Base-by-base conservation (phyloP, 2,888 invertebrate genomes). In the Metalampra italica region DNA sequence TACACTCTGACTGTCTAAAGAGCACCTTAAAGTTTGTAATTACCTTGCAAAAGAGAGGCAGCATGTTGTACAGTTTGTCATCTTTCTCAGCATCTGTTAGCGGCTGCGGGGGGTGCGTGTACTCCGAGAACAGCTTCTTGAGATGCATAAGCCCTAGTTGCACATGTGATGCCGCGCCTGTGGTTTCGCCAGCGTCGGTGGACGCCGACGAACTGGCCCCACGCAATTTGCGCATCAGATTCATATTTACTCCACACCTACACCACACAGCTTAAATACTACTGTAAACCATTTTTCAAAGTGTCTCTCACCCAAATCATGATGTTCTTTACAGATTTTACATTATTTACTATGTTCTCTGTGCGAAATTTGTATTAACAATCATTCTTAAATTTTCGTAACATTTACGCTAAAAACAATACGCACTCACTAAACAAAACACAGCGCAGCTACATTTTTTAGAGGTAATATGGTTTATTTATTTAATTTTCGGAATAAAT, bases 31-130 rank as follows among this genome's bases (percentile, higher is more conserved):
- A n/a, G n/a, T n/a, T n/a, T 22, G 22, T 3, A 22, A 22, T 62
- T 90, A 97, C 98, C 93, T 98, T 98, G 90, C 98, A 98, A 90
- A 99, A 99, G 37, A 99, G 91, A 48, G 99, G 99, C 75, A 99
- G 91, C 97, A 99, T 98, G 80, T 97, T 97, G 85, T 98, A 98
- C 11, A 99, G 91, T 82, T 97, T 97, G 72, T 96, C 96, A 86
- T 98, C 98, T 70, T 94, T 93, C 78, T 97, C 97, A 48, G 92
- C 90, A 56, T 96, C 96, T 39, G 92, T 91, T 11, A 96, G 90
- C 3, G 94, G 93, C 64, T 96, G 94, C 36, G 95, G 91, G 37
- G 97, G 96, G 84, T 98, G 97, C 34, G 95, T 94, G 74, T 97
- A 98, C 80, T 98, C 98, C 46, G 96, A 94, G 82, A 98, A 99